Conservation (phyloP, 2,888 invertebrate species). For the Ganaspis brasiliensis region DNA sequence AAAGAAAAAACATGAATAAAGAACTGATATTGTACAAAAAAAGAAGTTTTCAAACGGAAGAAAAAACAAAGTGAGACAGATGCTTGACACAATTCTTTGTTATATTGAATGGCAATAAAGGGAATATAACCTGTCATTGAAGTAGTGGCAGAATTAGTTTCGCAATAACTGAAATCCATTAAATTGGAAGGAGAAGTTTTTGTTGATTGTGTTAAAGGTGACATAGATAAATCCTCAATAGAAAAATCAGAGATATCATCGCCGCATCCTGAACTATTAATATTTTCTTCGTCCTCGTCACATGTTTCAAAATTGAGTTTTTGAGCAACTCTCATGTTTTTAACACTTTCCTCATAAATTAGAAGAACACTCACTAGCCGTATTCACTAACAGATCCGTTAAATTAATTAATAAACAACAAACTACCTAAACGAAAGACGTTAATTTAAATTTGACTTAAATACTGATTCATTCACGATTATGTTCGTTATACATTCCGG, state of each 20-base stretch:
- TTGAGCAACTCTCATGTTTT: slow-evolving; percentile 75
- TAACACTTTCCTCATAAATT: neutral
- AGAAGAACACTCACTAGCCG: no score
- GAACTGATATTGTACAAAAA: no score
- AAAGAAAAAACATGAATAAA: no score
- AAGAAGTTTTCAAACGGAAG: no score
- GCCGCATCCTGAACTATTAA: slow-evolving; percentile 83
- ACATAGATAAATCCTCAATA: slow-evolving; percentile 2
- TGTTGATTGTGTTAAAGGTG: neutral
- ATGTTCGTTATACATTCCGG: neutral
- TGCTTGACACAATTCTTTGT: neutral
- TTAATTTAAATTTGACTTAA: neutral
- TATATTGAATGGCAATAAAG: slow-evolving; percentile 7
- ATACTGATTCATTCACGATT: neutral
- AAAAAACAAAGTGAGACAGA: no score
- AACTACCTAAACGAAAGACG: neutral
- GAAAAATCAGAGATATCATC: slow-evolving; percentile 10
- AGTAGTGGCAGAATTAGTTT: neutral
- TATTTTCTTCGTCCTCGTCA: slow-evolving; percentile 81
- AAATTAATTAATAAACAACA: neutral
- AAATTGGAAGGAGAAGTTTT: neutral
- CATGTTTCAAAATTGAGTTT: slow-evolving; percentile 77
- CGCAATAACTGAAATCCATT: neutral
- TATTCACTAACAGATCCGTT: neutral
- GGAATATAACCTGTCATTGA: slow-evolving; percentile 15